Base-by-base conservation (phyloP, 2,113 vertebrate genomes). In the Gymnorhina tibicen region DNA sequence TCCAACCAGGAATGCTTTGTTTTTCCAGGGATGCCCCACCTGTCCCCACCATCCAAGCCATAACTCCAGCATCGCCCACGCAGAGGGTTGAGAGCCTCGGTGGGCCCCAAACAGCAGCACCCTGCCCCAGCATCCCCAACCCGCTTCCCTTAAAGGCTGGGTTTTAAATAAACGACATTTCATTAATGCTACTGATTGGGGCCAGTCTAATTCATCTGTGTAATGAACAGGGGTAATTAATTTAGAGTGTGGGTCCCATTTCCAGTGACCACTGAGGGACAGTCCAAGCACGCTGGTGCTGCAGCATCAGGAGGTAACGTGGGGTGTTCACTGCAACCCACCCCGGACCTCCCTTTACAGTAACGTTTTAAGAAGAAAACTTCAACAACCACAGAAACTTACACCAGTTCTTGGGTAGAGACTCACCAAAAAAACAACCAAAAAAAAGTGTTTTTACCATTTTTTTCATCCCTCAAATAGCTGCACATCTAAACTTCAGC, bases 161-260 rank as follows among this genome's bases (percentile, higher is more conserved):
- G 33, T 50, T 72, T 81, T 63, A 59, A 93, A 70, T 76, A 93
- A 95, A 89, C 89, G 94, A 17, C 90, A 82, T 94, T 97, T 96
- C 84, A 94, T 96, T 96, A 86, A 64, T 1, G 3, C 20, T 93
- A 81, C 92, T 92, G 96, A 94, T 86, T 73, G 22, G 67, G 44
- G 49, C 26, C 46, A 9, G 70, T 60, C 53, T 70, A 85, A 95
- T 82, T 91, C 67, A 37, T 73, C 88, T 84, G 81, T 63, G 62
- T 79, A 92, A 97, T 64, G 84, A 90, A 46, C 77, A 27, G 46
- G 47, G 70, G 62, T 74, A 94, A 92, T 96, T 94, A 96, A 95
- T 88, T 94, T 72, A 49, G 69, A 52, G 17, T 78, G 33, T 27
- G 80, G 77, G 86, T 77, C 41, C 18, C 3, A 2, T 83, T 81